phyloP scores from a whole-genome alignment of 2,888 invertebrate genomes.

The Sphaerophoria taeniata region DNA sequence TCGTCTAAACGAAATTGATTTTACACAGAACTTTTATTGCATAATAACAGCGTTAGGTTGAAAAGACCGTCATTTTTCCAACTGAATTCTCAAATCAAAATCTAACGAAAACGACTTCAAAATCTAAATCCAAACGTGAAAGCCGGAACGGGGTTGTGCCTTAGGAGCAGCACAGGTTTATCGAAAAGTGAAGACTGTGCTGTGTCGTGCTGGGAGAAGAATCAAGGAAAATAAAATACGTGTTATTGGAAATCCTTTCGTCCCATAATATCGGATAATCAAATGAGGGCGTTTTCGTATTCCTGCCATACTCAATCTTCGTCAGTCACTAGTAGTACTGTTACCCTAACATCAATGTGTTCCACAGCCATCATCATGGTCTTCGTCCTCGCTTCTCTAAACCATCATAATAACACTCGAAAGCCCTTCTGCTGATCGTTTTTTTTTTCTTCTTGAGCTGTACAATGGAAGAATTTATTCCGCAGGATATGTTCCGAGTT shows the following conservation, averaged over 20 bases:
- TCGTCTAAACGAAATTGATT: conserved; percentile 26
- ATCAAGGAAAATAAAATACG: conserved; percentile 20
- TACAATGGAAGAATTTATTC: conserved; percentile 33
- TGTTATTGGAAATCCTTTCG: conserved; percentile 66
- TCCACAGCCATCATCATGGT: conserved; percentile 21
- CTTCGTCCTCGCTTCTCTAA: conserved; percentile 18
- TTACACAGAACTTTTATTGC: conserved; percentile 26
- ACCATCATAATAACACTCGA: conserved; percentile 50
- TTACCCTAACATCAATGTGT: conserved; percentile 25
- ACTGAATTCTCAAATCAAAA: conserved; percentile 45
- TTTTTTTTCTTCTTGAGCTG: conserved; percentile 12
- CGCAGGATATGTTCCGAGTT: conserved; percentile 57
- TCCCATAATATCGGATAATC: conserved; percentile 56
- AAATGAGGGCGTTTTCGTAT: conserved; percentile 63
- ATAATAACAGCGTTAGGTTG: conserved; percentile 12
- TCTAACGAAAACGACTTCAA: conserved; percentile 27
- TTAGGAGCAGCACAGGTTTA: not conserved
- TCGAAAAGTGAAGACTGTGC: not conserved
- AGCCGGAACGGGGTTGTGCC: not conserved
- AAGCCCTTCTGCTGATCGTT: conserved; percentile 35
- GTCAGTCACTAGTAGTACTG: conserved; percentile 43
- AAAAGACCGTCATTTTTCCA: conserved; percentile 40
- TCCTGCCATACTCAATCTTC: conserved; percentile 64
- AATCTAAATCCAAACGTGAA: not conserved
- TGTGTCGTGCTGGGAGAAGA: not conserved